Conservation (phyloP, 2,888 invertebrate genomes). For the Scaptomyza parva region DNA sequence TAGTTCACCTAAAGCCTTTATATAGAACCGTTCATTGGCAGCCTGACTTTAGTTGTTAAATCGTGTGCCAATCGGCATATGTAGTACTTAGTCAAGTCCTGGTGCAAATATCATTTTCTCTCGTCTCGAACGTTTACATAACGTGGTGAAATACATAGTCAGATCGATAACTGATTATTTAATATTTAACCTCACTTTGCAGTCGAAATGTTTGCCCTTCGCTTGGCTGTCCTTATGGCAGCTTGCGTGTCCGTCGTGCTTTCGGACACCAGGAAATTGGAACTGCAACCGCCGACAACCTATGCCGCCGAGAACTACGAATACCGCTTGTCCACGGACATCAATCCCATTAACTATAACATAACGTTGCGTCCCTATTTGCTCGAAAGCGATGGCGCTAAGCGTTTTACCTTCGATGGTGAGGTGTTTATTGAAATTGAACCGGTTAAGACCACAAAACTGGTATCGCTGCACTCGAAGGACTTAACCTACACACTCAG, state of each 20-base stretch:
- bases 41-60: slow-evolving; percentile 52
- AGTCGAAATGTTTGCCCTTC: slow-evolving; percentile 54
- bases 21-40: slow-evolving; percentile 42
- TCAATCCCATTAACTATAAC: slow-evolving; percentile 86
- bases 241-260: slow-evolving; percentile 57
- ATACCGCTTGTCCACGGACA: slow-evolving; percentile 78
- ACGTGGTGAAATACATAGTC: slow-evolving; percentile 27
- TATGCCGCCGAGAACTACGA: slow-evolving; percentile 46
- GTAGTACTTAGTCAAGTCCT: background rate
- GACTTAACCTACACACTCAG: slow-evolving; percentile 77
- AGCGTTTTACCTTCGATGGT: slow-evolving; percentile 83
- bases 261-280: slow-evolving; percentile 43
- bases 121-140: slow-evolving; percentile 30
- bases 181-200: slow-evolving; percentile 19
- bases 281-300: slow-evolving; percentile 31
- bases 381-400: slow-evolving; percentile 69
- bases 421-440: slow-evolving; percentile 85
- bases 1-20: slow-evolving; percentile 44
- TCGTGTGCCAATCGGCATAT: slow-evolving; percentile 27
- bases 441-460: slow-evolving; percentile 82
- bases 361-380: slow-evolving; percentile 86
- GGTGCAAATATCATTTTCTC: slow-evolving; percentile 11
- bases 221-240: slow-evolving; percentile 52
- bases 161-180: slow-evolving; percentile 3
- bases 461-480: slow-evolving; percentile 86